Conservation (phyloP, 2,888 invertebrate genomes). For the Alcis repandata region DNA sequence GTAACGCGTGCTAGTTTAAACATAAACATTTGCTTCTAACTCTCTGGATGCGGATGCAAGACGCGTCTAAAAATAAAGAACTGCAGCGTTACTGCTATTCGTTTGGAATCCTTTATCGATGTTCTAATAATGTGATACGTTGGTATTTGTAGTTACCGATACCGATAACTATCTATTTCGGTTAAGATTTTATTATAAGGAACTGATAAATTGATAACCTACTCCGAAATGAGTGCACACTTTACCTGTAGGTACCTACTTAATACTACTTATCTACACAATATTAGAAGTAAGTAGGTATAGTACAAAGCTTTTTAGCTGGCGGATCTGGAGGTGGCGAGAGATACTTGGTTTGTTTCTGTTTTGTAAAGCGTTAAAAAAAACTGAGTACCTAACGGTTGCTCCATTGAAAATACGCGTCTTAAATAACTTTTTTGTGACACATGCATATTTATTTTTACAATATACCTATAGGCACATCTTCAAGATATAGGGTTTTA, state of each 20-base stretch:
- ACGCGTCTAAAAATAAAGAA: slow-evolving; percentile 68
- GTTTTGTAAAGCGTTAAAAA: too few species aligned
- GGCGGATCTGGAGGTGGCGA: too few species aligned
- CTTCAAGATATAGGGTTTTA: not conserved
- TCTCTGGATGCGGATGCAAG: slow-evolving; percentile 73
- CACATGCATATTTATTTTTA: too few species aligned
- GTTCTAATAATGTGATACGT: slow-evolving; percentile 16
- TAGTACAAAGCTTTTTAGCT: too few species aligned
- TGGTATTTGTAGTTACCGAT: not conserved
- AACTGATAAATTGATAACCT: slow-evolving; percentile 25
- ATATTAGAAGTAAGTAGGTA: too few species aligned
- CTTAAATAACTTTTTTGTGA: too few species aligned
- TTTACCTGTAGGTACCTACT: too few species aligned
- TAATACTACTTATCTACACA: too few species aligned
- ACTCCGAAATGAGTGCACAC: not conserved
- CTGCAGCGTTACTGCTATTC: slow-evolving; percentile 58
- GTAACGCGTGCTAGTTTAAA: slow-evolving; percentile 70
- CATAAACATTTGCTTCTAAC: slow-evolving; percentile 79
- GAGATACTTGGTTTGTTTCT: too few species aligned
- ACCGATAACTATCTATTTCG: slow-evolving; percentile 17
- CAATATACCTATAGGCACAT: too few species aligned
- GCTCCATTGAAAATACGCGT: too few species aligned
- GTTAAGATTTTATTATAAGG: slow-evolving; percentile 10
- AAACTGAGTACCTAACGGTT: too few species aligned
- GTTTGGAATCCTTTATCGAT: slow-evolving; percentile 41